These are phyloP conservation scores for Perca fluviatilis DNA, from an alignment of 2,113 vertebrate species.

Conservation along the genomic window DNA sequence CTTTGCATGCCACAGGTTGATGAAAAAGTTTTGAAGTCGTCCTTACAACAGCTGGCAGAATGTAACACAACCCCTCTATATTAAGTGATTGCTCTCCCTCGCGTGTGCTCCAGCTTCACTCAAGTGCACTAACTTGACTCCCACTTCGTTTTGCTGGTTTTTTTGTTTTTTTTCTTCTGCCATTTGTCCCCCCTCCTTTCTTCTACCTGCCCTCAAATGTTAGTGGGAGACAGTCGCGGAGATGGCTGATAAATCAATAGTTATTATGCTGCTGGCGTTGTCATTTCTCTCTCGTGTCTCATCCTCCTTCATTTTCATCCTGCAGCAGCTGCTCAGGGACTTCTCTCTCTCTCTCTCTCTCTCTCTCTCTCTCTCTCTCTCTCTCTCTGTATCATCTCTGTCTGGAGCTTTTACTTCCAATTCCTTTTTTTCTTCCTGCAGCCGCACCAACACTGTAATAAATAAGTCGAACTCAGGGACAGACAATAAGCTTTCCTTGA, in stretches of 20 bases:
- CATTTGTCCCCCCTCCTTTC: slow-evolving; percentile 48
- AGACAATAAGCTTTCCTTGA: slow-evolving; percentile 47
- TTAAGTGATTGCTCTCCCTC: slow-evolving; percentile 58
- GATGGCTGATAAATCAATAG: slow-evolving; percentile 63
- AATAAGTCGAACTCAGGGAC: slow-evolving; percentile 45
- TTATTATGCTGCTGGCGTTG: slow-evolving; percentile 36
- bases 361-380: slow-evolving; percentile 6
- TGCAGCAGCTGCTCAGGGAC: slow-evolving; percentile 49
- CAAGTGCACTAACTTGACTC: slow-evolving; percentile 58
- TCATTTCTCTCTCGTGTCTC: slow-evolving; percentile 49
- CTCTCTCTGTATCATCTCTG: neutral
- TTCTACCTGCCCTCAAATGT: slow-evolving; percentile 30
- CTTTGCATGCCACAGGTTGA: slow-evolving; percentile 61
- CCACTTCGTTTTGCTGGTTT: slow-evolving; percentile 7
- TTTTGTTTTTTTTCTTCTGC: neutral
- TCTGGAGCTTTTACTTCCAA: slow-evolving; percentile 19
- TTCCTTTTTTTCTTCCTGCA: slow-evolving; percentile 27
- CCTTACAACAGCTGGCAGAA: slow-evolving; percentile 45
- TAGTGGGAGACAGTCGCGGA: neutral
- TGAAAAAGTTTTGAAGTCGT: slow-evolving; percentile 39
- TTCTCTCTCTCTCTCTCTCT: slow-evolving; percentile 1
- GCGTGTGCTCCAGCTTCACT: slow-evolving; percentile 66
- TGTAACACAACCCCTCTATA: slow-evolving; percentile 58
- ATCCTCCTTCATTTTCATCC: slow-evolving; percentile 49
- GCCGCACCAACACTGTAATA: slow-evolving; percentile 8